Conservation (phyloP, 2,113 vertebrate species). For the Neomonachus schauinslandi region DNA sequence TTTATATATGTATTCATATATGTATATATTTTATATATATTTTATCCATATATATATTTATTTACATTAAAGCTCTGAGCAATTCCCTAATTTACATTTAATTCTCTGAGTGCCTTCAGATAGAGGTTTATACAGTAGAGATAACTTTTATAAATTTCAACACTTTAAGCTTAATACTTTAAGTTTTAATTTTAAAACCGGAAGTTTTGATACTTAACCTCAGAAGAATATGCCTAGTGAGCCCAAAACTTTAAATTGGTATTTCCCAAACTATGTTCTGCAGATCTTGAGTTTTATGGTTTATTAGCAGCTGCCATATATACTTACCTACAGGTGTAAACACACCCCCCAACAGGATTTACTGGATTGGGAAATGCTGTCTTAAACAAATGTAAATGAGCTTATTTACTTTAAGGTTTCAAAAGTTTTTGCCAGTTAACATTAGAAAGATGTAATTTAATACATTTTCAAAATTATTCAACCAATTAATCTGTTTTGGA, state of each 20-base stretch:
- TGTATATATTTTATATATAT: neutral
- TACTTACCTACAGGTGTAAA: neutral
- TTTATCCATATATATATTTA: neutral
- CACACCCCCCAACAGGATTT: neutral
- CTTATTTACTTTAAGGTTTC: conserved; percentile 21
- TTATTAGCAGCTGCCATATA: neutral
- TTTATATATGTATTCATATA: neutral
- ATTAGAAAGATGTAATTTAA: conserved; percentile 6
- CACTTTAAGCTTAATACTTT: neutral
- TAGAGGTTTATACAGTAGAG: neutral
- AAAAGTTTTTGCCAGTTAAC: conserved; percentile 9
- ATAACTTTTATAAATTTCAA: conserved; percentile 13
- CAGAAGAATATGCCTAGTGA: neutral
- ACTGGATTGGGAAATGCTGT: neutral
- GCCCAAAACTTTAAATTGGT: conserved; percentile 8
- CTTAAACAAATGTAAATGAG: neutral
- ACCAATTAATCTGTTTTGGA: neutral
- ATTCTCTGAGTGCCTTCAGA: neutral
- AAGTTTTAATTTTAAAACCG: neutral
- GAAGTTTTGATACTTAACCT: neutral
- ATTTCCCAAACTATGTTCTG: conserved; percentile 4
- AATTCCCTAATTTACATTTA: conserved; percentile 24
- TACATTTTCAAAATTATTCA: conserved; percentile 16
- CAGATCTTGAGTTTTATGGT: neutral
- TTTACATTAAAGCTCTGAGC: neutral